Conservation (phyloP, 2,113 vertebrate genomes). For the Physeter macrocephalus region DNA sequence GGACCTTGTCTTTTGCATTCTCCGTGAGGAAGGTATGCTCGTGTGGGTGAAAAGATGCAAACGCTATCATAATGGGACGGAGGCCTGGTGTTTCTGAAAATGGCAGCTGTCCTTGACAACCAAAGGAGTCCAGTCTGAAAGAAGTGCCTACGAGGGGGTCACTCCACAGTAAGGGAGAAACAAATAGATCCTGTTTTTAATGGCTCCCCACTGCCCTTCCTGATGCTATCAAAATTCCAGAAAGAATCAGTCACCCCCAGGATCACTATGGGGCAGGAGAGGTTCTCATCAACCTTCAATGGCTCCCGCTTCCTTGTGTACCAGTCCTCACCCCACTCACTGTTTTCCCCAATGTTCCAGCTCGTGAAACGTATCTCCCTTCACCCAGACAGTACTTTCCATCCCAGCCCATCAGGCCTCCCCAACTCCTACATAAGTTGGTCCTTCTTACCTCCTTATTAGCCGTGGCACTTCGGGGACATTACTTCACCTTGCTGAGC, state of each 20-base stretch:
- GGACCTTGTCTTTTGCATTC: neutral
- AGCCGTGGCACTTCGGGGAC: neutral
- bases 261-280: accelerated
- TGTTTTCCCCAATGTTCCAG: no score
- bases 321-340: neutral
- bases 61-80: neutral
- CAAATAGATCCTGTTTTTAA: accelerated
- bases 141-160: no score
- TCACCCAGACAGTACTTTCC: neutral
- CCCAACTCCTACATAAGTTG: neutral
- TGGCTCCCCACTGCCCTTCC: no score
- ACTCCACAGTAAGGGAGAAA: neutral
- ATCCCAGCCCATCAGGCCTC: accelerated
- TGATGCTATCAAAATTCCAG: neutral
- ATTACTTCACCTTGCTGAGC: neutral
- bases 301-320: neutral
- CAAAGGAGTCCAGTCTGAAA: neutral
- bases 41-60: neutral
- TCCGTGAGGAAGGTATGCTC: neutral
- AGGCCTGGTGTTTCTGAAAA: neutral
- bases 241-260: neutral
- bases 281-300: accelerated
- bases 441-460: neutral
- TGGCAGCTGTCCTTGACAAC: neutral
- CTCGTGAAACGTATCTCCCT: accelerated